Percentiles rank a stretch among this genome's conserved stretches.
Evolutionary conservation across 1,140 invertebrate genomes (phyloP).

Genomic region (Microplitis demolitor): DNA sequence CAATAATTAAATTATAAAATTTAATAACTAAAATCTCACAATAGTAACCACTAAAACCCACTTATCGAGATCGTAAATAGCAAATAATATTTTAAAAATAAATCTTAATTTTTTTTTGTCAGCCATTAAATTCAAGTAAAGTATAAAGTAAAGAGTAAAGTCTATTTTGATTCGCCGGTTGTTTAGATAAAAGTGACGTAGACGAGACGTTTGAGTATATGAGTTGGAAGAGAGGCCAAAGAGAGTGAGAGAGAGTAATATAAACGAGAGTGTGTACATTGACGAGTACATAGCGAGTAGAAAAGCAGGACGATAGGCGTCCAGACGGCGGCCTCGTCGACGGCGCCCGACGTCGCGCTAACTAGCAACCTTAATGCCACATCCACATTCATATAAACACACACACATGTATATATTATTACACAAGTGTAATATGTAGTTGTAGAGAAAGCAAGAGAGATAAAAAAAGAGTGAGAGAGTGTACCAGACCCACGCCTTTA

Average conservation of each 20-base stretch:
- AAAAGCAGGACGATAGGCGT: conserved; percentile 45
- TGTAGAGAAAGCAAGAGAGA: too few relatives aligned
- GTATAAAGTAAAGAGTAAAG: neutral
- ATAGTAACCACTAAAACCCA: too few relatives aligned
- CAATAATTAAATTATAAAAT: too few relatives aligned
- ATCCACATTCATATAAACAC: conserved; percentile 21
- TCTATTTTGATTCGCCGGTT: conserved; percentile 38
- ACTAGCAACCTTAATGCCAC: conserved; percentile 52
- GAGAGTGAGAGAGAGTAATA: too few relatives aligned
- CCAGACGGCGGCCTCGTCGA: conserved; percentile 53
- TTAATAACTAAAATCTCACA: too few relatives aligned
- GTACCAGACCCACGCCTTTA: conserved; percentile 47
- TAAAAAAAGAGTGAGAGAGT: too few relatives aligned
- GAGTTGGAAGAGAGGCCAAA: conserved; percentile 11
- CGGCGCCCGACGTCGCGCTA: conserved; percentile 53
- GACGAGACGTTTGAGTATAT: conserved; percentile 25
- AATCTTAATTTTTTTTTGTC: too few relatives aligned
- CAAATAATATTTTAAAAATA: too few relatives aligned
- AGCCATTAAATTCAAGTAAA: too few relatives aligned
- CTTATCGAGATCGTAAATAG: too few relatives aligned
- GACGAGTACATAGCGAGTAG: conserved; percentile 39
- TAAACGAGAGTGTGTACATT: conserved; percentile 28
- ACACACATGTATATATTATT: neutral
- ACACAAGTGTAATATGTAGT: neutral
- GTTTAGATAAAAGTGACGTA: conserved; percentile 39